Base-by-base conservation (phyloP, 2,888 invertebrate species). In the Metallyticus violacea region DNA sequence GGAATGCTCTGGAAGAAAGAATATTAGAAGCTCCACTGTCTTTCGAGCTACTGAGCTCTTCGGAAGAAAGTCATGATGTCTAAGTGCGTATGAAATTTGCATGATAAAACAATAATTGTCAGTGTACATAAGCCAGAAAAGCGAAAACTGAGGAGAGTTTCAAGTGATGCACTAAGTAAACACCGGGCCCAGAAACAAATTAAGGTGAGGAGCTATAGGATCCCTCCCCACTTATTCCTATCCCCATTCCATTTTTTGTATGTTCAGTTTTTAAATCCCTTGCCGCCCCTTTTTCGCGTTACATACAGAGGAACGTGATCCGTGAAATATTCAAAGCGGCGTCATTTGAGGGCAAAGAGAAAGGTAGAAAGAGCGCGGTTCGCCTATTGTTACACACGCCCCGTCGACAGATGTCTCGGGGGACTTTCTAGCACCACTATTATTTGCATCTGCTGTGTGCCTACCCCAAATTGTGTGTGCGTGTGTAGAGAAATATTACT, bases 271-370 rank as follows among this genome's bases (percentile, higher is more conserved):
- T 62, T 62, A 62, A 62, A 62, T 62, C 40, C 40, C 40, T 62
- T 22, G 40, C 40, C 40, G 40, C 22, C 40, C 40, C 40, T 62
- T 62, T 62, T 62, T 62, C 40, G 40, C 22, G 40, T 62, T 62
- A 62, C 40, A 62, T 15, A 62, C 40, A 62, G 40, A 62, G 40
- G 40, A 62, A 62, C 40, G 40, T 62, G 40, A 62, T 62, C 86
- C 29, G 86, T 82, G 78, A 86, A 86, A 86, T 86, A 86, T 86
- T 86, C 86, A 86, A 86, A 82, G 86, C 77, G 82, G 81, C 86
- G 79, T 86, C 30, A 77, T 81, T 82, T 81, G 81, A 76, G 27
- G 76, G 82, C 81, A 27, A 26, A 25, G 27, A 77, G 84, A 77
- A n/a, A 25, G 78, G 15, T 40, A 6, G 26, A 7, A 22, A n/a